phyloP scores from a whole-genome alignment of 30 jellyfish, hydroid and myxozoan species.

The Aurelia sp. region DNA sequence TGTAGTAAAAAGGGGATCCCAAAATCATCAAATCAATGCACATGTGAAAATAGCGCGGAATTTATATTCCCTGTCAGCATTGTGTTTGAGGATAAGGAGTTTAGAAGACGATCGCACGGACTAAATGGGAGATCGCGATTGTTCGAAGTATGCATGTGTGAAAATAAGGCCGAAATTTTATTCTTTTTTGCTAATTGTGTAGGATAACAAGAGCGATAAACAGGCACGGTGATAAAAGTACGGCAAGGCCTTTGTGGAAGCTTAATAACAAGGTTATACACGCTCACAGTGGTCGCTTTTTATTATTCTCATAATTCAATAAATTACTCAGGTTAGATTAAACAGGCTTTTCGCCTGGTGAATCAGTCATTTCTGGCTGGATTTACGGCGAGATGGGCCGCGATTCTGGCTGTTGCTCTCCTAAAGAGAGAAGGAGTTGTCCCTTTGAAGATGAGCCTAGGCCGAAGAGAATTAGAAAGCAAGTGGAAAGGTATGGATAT shows the following conservation, averaged over 20 bases:
- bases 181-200: slow-evolving; percentile 53
- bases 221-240: slow-evolving; percentile 64
- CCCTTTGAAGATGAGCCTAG: slow-evolving; percentile 31
- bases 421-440: slow-evolving; percentile 20
- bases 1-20: slow-evolving; percentile 31
- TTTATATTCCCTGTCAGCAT: slow-evolving; percentile 58
- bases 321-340: slow-evolving; percentile 72
- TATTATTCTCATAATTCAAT: slow-evolving; percentile 69
- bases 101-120: slow-evolving; percentile 48
- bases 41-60: slow-evolving; percentile 98
- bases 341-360: slow-evolving; percentile 72
- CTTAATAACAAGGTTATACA: slow-evolving; percentile 68
- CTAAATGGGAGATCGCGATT: slow-evolving; percentile 53
- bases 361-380: slow-evolving; percentile 59
- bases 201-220: slow-evolving; percentile 39
- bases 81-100: slow-evolving; percentile 68
- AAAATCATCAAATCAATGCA: slow-evolving; percentile 78
- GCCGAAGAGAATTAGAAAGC: slow-evolving; percentile 58
- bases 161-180: slow-evolving; percentile 59
- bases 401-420: slow-evolving; percentile 14
- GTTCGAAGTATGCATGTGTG: slow-evolving; percentile 58
- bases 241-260: slow-evolving; percentile 72
- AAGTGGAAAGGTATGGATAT: slow-evolving; percentile 60
- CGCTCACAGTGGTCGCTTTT: slow-evolving; percentile 79
- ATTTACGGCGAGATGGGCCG: slow-evolving; percentile 57